A percentile compares a stretch with the other conserved stretches of the same genome.
These are phyloP conservation scores for Xenopus laevis DNA, from an alignment of 2,113 vertebrate genomes.

Conservation along the genomic window DNA sequence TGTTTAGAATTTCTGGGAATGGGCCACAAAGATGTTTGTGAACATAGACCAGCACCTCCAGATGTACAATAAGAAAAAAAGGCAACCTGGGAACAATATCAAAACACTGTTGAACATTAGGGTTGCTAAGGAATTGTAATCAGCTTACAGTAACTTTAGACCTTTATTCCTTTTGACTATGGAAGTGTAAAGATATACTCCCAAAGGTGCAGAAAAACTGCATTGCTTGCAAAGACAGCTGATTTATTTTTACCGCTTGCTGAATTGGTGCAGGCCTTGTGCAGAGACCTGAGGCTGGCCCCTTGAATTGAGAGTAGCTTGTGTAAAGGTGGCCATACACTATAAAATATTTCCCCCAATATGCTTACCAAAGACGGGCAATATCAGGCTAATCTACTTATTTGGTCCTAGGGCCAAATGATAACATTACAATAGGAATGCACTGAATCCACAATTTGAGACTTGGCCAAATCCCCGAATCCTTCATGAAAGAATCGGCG, in stretches of 20 bases:
- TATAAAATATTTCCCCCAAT: too few species aligned
- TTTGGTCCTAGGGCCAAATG: too few species aligned
- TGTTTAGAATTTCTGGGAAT: constrained; percentile 31
- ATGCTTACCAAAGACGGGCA: too few species aligned
- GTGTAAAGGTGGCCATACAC: too few species aligned
- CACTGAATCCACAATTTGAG: too few species aligned
- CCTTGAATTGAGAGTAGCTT: too few species aligned
- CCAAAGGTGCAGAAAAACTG: constrained; percentile 21
- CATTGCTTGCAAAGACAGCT: neutral
- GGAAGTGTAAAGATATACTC: constrained; percentile 12
- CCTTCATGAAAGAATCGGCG: too few species aligned
- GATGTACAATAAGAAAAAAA: constrained; percentile 20
- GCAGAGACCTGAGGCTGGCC: too few species aligned
- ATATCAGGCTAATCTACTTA: too few species aligned
- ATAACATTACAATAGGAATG: too few species aligned
- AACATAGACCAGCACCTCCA: constrained; percentile 5
- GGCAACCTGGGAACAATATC: constrained; percentile 28
- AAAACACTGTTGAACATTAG: constrained; percentile 22
- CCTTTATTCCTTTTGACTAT: constrained; percentile 25
- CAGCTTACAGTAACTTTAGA: constrained; percentile 39
- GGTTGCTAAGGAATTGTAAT: constrained; percentile 30
- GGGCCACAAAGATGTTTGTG: constrained; percentile 8
- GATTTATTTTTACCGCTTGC: neutral
- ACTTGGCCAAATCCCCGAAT: too few species aligned
- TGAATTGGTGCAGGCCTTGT: too few species aligned